A percentile compares a stretch with the other conserved stretches of the same genome.
Conservation (phyloP, 1,140 invertebrate species). For the Glossosoma conforme region DNA sequence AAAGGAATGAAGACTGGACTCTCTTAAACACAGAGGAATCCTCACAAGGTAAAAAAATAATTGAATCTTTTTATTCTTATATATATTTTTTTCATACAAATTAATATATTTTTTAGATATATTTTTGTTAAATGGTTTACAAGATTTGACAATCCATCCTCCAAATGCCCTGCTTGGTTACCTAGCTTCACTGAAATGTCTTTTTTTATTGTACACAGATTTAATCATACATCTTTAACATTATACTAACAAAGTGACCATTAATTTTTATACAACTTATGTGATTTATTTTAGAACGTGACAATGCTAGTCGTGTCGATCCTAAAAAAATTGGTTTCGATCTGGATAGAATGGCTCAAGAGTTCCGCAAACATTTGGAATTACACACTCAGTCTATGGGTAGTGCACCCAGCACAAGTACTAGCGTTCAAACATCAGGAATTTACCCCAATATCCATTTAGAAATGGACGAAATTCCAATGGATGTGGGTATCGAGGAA, state of each 20-base stretch:
- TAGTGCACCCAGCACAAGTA: too few species aligned
- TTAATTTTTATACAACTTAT: not conserved
- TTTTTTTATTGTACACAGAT: not conserved
- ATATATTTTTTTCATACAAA: not conserved
- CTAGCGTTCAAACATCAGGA: too few species aligned
- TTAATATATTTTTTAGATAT: not conserved
- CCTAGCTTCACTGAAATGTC: not conserved
- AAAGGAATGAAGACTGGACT: conserved; percentile 12
- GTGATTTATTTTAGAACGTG: conserved; percentile 1
- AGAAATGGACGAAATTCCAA: too few species aligned
- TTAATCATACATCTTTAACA: not conserved
- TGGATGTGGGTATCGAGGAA: too few species aligned
- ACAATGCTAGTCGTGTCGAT: not conserved
- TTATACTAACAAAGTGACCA: not conserved
- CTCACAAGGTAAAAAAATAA: conserved; percentile 6
- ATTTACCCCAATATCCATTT: too few species aligned
- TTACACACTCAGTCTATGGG: conserved; percentile 4
- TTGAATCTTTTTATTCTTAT: not conserved
- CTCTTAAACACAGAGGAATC: conserved; percentile 15
- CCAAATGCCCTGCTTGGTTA: not conserved
- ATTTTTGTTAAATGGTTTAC: not conserved
- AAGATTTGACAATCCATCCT: not conserved
- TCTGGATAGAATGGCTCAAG: conserved; percentile 12
- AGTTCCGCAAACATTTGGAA: conserved; percentile 13
- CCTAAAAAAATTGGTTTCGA: conserved; percentile 14